These are phyloP conservation scores for Atta colombica DNA, from an alignment of 1,140 invertebrate genomes.

Conservation along the genomic window DNA sequence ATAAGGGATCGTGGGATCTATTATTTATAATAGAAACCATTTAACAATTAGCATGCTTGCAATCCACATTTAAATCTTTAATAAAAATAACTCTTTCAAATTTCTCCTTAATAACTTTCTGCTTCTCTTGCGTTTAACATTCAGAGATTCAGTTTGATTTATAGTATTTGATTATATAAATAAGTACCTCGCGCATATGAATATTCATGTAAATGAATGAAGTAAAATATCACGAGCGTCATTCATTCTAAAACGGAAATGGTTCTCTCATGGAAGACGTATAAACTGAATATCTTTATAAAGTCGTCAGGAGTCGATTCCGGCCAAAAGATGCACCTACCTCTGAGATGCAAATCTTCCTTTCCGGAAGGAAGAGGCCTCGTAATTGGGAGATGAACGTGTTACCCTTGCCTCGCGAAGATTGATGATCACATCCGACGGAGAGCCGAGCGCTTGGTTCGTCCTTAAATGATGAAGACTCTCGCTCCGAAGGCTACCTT, in stretches of 20 bases:
- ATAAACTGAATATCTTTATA: slow-evolving; percentile 45
- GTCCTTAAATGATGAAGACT: slow-evolving; percentile 57
- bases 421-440: slow-evolving; percentile 70
- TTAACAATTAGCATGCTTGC: neutral
- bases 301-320: slow-evolving; percentile 55
- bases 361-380: slow-evolving; percentile 61
- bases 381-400: slow-evolving; percentile 76
- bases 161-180: neutral
- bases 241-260: neutral
- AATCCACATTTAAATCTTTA: neutral
- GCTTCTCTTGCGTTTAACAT: neutral
- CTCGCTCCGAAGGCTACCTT: slow-evolving; percentile 56
- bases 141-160: slow-evolving; percentile 1
- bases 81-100: neutral
- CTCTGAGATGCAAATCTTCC: slow-evolving; percentile 69
- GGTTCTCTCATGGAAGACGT: neutral
- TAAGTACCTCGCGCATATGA: neutral
- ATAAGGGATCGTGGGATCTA: neutral
- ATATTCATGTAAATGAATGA: neutral
- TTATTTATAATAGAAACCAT: slow-evolving; percentile 14
- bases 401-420: slow-evolving; percentile 68
- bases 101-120: slow-evolving; percentile 1
- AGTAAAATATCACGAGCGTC: neutral
- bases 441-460: slow-evolving; percentile 45
- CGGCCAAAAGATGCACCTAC: slow-evolving; percentile 36